A percentile compares a stretch with the other conserved stretches of the same genome.
Evolutionary conservation across 2,113 vertebrate species (phyloP).

Genomic region (Mormoops blainvillei): DNA sequence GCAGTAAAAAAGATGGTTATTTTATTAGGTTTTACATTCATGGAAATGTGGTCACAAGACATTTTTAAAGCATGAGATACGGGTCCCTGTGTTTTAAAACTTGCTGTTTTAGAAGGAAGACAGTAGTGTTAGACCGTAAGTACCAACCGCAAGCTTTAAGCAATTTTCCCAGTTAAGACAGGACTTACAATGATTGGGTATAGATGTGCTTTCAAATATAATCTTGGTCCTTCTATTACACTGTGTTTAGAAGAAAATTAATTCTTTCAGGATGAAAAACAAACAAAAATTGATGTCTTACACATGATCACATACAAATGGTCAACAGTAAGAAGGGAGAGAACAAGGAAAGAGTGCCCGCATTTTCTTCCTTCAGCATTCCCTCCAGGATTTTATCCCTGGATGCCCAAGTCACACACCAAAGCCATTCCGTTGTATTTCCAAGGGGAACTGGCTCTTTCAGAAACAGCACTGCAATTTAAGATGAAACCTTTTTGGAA

Average conservation of each 20-base stretch:
- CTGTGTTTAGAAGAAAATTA: not conserved
- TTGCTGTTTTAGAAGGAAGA: constrained; percentile 53
- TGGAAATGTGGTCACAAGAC: constrained; percentile 35
- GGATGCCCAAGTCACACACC: constrained; percentile 48
- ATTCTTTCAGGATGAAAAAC: constrained; percentile 31
- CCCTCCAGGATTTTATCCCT: constrained; percentile 20
- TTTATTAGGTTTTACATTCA: constrained; percentile 23
- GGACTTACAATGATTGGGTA: constrained; percentile 30
- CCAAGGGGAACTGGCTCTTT: constrained; percentile 26
- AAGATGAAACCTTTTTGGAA: constrained; percentile 30
- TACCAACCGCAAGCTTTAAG: constrained; percentile 64
- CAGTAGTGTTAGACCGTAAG: not conserved
- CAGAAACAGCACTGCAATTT: not conserved
- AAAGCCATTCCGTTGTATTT: constrained; percentile 47
- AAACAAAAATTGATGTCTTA: constrained; percentile 29
- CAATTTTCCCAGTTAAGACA: constrained; percentile 59
- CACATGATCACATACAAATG: not conserved
- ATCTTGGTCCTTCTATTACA: not conserved
- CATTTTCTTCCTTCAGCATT: constrained; percentile 47
- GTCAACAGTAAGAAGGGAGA: constrained; percentile 40
- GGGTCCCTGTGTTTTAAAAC: constrained; percentile 26
- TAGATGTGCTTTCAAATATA: not conserved
- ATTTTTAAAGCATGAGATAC: constrained; percentile 66
- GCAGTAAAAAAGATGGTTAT: constrained; percentile 45
- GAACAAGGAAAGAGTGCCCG: constrained; percentile 66